Conservation (phyloP, 1,140 invertebrate genomes). For the Triops longicaudatus region DNA sequence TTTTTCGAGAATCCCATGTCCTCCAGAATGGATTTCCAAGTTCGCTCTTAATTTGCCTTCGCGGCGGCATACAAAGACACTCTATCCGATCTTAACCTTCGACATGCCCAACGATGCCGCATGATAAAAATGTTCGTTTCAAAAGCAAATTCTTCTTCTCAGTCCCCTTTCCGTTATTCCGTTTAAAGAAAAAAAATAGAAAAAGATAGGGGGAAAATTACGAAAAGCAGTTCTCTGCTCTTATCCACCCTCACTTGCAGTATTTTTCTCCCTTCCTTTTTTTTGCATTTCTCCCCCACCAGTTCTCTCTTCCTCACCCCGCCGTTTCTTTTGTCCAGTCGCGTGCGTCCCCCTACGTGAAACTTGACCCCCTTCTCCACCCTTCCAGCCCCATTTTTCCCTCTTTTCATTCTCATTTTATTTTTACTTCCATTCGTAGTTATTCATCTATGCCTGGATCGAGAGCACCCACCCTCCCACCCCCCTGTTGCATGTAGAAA, state of each 20-base stretch:
- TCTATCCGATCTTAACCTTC: not conserved
- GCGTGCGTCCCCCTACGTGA: slow-evolving; percentile 4
- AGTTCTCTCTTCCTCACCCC: not conserved
- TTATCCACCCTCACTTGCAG: not conserved
- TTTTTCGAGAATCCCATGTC: not conserved
- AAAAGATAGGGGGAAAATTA: not conserved
- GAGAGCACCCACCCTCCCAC: slow-evolving; percentile 15
- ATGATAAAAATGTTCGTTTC: not conserved
- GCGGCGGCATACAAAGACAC: not conserved
- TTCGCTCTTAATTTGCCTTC: not conserved
- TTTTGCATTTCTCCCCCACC: not conserved
- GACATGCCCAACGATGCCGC: slow-evolving; percentile 9
- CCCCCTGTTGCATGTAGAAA: not conserved
- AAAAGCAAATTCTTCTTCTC: not conserved
- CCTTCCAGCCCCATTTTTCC: not conserved
- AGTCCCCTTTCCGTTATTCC: not conserved
- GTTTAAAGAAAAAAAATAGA: not conserved
- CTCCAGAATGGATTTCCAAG: not conserved
- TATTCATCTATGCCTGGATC: slow-evolving; percentile 27
- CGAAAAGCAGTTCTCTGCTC: not conserved
- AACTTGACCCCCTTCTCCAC: not conserved
- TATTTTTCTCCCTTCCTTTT: not conserved
- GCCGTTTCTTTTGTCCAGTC: not conserved
- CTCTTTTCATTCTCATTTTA: not conserved
- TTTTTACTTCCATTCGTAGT: not conserved